Evolutionary conservation across 2,113 vertebrate species (phyloP), one percentile per base, ranked within the genome.

Genomic region (Pardalotus punctatus): DNA sequence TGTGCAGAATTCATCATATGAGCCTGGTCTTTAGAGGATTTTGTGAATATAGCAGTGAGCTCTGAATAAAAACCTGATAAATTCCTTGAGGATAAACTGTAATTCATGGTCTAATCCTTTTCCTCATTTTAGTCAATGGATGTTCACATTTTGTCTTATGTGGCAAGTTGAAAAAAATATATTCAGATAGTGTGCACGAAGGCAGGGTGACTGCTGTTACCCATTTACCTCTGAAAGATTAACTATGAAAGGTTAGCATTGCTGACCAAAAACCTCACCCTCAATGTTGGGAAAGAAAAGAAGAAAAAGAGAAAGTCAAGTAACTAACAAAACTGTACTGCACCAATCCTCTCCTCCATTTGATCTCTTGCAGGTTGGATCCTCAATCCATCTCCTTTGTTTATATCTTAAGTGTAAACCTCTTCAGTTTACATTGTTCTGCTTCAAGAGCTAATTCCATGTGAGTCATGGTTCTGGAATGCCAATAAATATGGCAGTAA

Each of bases 381-480:
- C 40, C 76, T 90, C 56, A 77, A 14, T 93, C 79, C 58, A 51
- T 73, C 79, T 90, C 33, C n/a, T 93, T 88, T 88, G 74, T 96
- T 96, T 96, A 93, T 93, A 43, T 67, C 53, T 93, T 29, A 74
- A 89, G 69, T 94, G 66, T 86, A 97, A 96, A 94, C 70, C 81
- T 90, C 87, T 96, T 95, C 94, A 81, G 40, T 45, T 88, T 45
- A 88, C 50, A 38, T 70, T 79, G 71, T 62, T 86, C 81, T 15
- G 24, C 69, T 95, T 82, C 5, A 17, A 83, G 82, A 90, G 67
- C 86, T 93, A 88, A 90, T 90, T 88, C 82, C 79, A 74, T 1
- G 8, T 96, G 96, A 97, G 86, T 97, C 95, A 97, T 40, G 5
- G 38, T 71, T 74, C 76, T 93, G 96, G 95, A 93, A 97, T 97